Evolutionary conservation across 1,140 invertebrate genomes (phyloP).

Genomic region (Adelges cooleyi): DNA sequence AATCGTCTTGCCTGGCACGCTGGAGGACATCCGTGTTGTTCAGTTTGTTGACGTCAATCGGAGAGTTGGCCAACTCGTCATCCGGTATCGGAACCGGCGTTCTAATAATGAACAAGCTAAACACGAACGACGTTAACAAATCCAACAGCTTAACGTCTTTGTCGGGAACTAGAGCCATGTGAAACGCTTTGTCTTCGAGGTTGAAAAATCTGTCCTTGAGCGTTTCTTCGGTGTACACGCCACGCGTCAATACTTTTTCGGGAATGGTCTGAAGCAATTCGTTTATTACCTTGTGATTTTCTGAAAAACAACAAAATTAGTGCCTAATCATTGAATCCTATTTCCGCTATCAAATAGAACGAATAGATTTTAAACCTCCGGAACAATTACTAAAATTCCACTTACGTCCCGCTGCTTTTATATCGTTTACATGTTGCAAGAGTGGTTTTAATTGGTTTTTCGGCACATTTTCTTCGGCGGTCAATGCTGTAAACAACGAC

Average conservation of each 20-base stretch:
- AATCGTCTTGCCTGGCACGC: slow-evolving; percentile 70
- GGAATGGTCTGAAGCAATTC: slow-evolving; percentile 67
- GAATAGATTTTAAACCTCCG: no score
- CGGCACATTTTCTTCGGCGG: slow-evolving; percentile 42
- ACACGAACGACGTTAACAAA: slow-evolving; percentile 79
- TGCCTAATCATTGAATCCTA: no score
- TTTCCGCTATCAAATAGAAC: no score
- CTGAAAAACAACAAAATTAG: no score
- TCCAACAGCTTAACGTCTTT: slow-evolving; percentile 60
- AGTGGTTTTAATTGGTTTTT: slow-evolving; percentile 54
- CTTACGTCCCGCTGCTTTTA: slow-evolving; percentile 55
- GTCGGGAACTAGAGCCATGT: slow-evolving; percentile 38
- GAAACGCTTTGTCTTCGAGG: slow-evolving; percentile 40
- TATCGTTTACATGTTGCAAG: slow-evolving; percentile 57
- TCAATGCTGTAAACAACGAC: slow-evolving; percentile 63
- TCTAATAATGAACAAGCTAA: slow-evolving; percentile 57
- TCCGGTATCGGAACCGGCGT: slow-evolving; percentile 52
- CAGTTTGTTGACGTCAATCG: slow-evolving; percentile 53
- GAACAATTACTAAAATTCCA: slow-evolving; percentile 26
- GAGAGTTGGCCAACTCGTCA: slow-evolving; percentile 55
- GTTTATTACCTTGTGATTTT: slow-evolving; percentile 56
- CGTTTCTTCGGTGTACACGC: slow-evolving; percentile 74
- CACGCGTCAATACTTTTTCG: slow-evolving; percentile 56
- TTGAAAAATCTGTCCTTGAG: slow-evolving; percentile 73
- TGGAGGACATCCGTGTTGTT: slow-evolving; percentile 80